Percentiles rank a stretch among this genome's conserved stretches.
phyloP scores from a whole-genome alignment of 2,797 vertebrate species.

The Synanceia verrucosa region DNA sequence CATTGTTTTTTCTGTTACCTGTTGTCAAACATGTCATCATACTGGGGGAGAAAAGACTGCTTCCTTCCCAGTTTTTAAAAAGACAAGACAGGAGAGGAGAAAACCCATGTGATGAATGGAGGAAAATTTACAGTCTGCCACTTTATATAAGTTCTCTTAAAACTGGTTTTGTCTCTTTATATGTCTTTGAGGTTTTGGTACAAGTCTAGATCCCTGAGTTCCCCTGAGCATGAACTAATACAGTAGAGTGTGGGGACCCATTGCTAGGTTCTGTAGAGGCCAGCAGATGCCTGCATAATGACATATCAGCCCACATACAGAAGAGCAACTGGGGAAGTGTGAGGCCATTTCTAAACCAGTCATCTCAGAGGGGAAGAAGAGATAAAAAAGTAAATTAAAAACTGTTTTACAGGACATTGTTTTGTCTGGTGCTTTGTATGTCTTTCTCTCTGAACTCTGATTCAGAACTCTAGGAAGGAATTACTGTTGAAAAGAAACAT shows the following conservation, averaged over 20 bases:
- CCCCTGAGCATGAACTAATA: constrained; percentile 15
- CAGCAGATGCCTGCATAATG: constrained; percentile 68
- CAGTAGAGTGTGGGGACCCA: constrained; percentile 33
- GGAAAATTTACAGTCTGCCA: constrained; percentile 48
- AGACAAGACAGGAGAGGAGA: constrained; percentile 5
- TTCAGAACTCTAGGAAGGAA: constrained; percentile 3
- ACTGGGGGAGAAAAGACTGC: constrained; percentile 22
- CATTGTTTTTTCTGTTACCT: constrained; percentile 49
- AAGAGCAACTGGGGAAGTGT: constrained; percentile 35
- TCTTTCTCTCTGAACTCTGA: background rate
- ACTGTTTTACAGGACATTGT: constrained; percentile 82
- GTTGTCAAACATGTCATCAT: constrained; percentile 58
- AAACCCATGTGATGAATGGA: constrained; percentile 12
- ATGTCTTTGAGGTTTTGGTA: constrained; percentile 54
- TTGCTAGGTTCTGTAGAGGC: constrained; percentile 66
- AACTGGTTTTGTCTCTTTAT: constrained; percentile 51
- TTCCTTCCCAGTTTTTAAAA: constrained; percentile 32
- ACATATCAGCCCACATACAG: constrained; percentile 76
- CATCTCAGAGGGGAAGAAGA: constrained; percentile 75
- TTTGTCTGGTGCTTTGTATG: constrained; percentile 51
- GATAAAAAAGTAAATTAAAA: constrained; percentile 77
- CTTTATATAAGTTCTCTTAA: constrained; percentile 53
- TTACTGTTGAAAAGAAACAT: constrained; percentile 7
- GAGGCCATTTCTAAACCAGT: constrained; percentile 76
- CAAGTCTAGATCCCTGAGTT: constrained; percentile 44